Base-by-base conservation (phyloP, 2,797 vertebrate species). In the Tauraco hartlaubi region DNA sequence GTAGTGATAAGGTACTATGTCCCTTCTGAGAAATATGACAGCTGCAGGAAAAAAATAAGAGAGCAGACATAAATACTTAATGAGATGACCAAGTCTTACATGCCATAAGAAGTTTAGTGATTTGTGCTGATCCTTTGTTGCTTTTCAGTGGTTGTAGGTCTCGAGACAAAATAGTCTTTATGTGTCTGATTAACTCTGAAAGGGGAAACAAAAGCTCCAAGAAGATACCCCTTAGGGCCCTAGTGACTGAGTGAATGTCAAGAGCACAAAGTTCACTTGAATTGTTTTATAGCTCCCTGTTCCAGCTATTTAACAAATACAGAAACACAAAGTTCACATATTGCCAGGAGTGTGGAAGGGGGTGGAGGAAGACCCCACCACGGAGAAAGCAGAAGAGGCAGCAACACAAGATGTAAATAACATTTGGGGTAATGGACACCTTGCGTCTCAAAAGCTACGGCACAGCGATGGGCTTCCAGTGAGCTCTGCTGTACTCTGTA, bases 1-100 rank as follows among this genome's bases (percentile, higher is more conserved):
- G 43, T 28, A 68, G 80, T 51, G 79, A 82, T 80, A 93, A 74
- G 51, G 63, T 33, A 84, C 51, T 4, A 8, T 56, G 29, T 66
- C 31, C 55, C 28, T 35, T 89, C 62, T 59, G 80, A 91, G 77
- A 94, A 87, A 85, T 73, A 86, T 72, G 85, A 94, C 69, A 94
- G 78, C 75, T 79, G 59, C 37, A 86, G 87, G n/a, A 25, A 61
- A 68, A 29, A 92, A 51, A 92, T 46, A 67, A 68, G 28, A 74
- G 26, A 55, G 68, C 56, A 88, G 64, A 83, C 66, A 86, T 89
- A 97, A 97, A 85, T 88, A 90, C 81, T 95, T 93, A 92, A 96
- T 90, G 72, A 96, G 90, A 94, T 93, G 94, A 92, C 78, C 92
- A 88, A 85, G 61, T 52, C 72, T 62, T 88, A 58, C 9, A 79